Evolutionary conservation across 2,888 invertebrate species (phyloP).

Genomic region (Eristalinus sepulchralis): DNA sequence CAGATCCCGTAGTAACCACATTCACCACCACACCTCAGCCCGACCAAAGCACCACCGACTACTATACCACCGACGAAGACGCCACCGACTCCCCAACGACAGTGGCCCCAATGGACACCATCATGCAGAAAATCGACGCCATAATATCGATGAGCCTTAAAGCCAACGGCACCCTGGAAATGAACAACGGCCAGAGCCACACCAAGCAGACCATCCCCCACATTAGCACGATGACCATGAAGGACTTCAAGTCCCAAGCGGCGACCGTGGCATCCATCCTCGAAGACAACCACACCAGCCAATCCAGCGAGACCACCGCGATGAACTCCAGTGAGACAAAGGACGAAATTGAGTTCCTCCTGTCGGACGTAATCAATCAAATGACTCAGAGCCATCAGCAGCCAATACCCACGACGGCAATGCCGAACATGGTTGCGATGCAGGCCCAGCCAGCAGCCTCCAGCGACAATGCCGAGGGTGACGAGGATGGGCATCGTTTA

Average conservation of each 20-base stretch:
- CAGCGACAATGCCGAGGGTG: constrained; percentile 15
- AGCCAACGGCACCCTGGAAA: constrained; percentile 68
- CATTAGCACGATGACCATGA: constrained; percentile 75
- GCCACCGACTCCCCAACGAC: constrained; percentile 51
- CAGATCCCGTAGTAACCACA: constrained; percentile 75
- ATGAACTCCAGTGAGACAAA: constrained; percentile 77
- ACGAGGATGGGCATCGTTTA: constrained; percentile 74
- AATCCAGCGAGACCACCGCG: constrained; percentile 67
- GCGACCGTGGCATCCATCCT: constrained; percentile 80
- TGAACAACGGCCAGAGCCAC: constrained; percentile 71
- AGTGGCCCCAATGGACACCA: constrained; percentile 72
- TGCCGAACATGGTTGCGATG: constrained; percentile 10
- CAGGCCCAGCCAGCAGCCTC: neutral
- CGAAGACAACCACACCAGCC: constrained; percentile 75
- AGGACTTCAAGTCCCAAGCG: constrained; percentile 79
- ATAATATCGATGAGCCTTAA: constrained; percentile 68
- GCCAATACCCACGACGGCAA: constrained; percentile 22
- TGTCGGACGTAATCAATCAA: constrained; percentile 79
- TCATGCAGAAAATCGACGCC: constrained; percentile 71
- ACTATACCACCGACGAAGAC: constrained; percentile 17
- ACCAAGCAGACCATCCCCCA: constrained; percentile 45
- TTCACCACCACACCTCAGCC: constrained; percentile 70
- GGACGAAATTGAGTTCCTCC: constrained; percentile 77
- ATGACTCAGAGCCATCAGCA: constrained; percentile 73
- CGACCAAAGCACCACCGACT: constrained; percentile 23